A percentile compares a stretch with the other conserved stretches of the same genome.
phyloP scores from a whole-genome alignment of 2,797 vertebrate species.

The Apogon hyalosoma region DNA sequence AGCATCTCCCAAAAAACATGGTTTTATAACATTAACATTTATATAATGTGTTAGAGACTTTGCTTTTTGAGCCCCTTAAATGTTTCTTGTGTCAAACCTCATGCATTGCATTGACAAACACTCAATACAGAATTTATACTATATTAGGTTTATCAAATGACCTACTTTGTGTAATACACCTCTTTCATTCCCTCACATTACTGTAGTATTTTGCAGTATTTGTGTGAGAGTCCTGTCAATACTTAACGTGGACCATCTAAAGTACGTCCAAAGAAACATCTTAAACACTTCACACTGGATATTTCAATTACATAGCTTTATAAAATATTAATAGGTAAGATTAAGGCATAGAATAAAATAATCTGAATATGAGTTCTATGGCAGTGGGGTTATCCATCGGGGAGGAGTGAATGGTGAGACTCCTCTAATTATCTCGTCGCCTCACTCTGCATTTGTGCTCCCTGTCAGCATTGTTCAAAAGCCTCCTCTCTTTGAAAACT shows the following conservation, averaged over 20 bases:
- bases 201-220: neutral
- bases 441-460: slow-evolving; percentile 22
- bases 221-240: too few species aligned
- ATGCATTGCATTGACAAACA: too few species aligned
- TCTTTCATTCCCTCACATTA: neutral
- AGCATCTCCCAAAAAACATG: too few species aligned
- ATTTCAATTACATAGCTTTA: neutral
- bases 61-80: too few species aligned
- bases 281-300: neutral
- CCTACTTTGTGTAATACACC: too few species aligned
- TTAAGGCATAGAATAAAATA: slow-evolving; percentile 1
- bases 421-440: slow-evolving; percentile 41
- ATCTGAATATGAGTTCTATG: neutral
- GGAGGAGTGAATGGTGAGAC: slow-evolving; percentile 44
- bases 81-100: too few species aligned
- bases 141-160: too few species aligned
- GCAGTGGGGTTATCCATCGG: slow-evolving; percentile 25
- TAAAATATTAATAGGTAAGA: slow-evolving; percentile 28
- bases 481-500: slow-evolving; percentile 44
- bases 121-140: too few species aligned
- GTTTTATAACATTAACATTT: too few species aligned
- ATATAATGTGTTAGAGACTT: too few species aligned
- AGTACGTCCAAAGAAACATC: neutral
- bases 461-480: slow-evolving; percentile 37
- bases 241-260: neutral